Percentiles rank a stretch among this genome's conserved stretches.
Evolutionary conservation across 2,113 vertebrate genomes (phyloP).

Genomic region (Peucedramus taeniatus): DNA sequence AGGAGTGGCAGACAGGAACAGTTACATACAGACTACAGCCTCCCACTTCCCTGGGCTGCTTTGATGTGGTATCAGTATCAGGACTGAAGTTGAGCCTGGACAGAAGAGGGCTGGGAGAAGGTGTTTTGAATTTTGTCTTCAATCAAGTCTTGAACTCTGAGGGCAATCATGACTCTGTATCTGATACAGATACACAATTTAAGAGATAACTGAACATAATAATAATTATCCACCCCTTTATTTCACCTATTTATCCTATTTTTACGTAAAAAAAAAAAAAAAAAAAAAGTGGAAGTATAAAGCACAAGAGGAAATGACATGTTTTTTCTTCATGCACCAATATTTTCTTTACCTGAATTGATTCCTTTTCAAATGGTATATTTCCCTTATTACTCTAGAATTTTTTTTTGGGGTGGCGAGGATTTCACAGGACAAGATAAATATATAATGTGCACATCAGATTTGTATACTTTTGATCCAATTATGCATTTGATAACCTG

Average conservation of each 20-base stretch:
- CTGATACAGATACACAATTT: neutral
- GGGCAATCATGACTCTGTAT: neutral
- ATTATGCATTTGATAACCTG: neutral
- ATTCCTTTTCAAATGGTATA: neutral
- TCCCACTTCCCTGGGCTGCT: neutral
- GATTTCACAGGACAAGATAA: neutral
- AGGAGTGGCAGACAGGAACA: neutral
- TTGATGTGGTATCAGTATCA: neutral
- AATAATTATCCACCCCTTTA: neutral
- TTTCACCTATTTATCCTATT: neutral
- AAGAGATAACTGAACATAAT: neutral
- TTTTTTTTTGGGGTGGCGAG: neutral
- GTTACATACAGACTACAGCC: fast-evolving
- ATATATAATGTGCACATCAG: neutral
- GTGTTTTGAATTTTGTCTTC: neutral
- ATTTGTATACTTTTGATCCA: neutral
- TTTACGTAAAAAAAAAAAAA: neutral
- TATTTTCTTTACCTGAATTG: neutral
- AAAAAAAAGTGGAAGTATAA: neutral
- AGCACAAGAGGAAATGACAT: neutral
- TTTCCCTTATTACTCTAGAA: neutral
- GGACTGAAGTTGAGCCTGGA: neutral
- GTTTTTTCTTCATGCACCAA: neutral
- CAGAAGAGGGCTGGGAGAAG: fast-evolving
- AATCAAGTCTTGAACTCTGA: neutral